These are phyloP conservation scores for Acrocera orbiculus DNA, from an alignment of 2,888 invertebrate species.

Conservation along the genomic window DNA sequence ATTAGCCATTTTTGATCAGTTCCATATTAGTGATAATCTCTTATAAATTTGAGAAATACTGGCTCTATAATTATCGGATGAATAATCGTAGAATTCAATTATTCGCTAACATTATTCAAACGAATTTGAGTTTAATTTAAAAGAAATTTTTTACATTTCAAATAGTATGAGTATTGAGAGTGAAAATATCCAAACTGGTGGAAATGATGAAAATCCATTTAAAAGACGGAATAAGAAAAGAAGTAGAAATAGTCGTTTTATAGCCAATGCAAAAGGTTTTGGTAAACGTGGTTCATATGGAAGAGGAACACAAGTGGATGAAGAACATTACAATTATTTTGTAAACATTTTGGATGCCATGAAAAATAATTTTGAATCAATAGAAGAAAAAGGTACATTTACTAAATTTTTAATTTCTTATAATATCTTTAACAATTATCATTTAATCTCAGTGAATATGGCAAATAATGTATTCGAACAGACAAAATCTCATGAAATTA, in stretches of 20 bases:
- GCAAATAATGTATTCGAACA: constrained; percentile 60
- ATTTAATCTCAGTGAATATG: constrained; percentile 27
- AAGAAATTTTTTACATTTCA: too few relatives aligned
- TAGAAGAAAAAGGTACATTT: constrained; percentile 51
- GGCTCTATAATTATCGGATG: too few relatives aligned
- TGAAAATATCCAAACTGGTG: too few relatives aligned
- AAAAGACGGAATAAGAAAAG: constrained; percentile 13
- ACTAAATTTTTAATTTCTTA: too few relatives aligned
- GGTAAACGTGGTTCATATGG: constrained; percentile 56
- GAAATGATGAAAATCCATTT: too few relatives aligned
- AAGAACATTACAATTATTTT: constrained; percentile 60
- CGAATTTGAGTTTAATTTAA: too few relatives aligned
- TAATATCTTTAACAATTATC: background rate
- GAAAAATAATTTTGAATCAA: constrained; percentile 45
- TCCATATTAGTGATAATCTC: too few relatives aligned
- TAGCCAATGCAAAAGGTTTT: constrained; percentile 57
- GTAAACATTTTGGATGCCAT: constrained; percentile 54
- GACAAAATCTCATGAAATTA: constrained; percentile 50
- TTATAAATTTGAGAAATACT: too few relatives aligned
- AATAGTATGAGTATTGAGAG: too few relatives aligned
- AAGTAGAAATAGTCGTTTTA: constrained; percentile 21
- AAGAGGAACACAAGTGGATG: constrained; percentile 48
- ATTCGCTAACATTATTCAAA: too few relatives aligned
- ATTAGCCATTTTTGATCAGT: too few relatives aligned
- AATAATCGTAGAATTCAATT: too few relatives aligned